These are phyloP conservation scores for Sialis fuliginosa DNA, from an alignment of 2,888 invertebrate genomes.

Conservation along the genomic window DNA sequence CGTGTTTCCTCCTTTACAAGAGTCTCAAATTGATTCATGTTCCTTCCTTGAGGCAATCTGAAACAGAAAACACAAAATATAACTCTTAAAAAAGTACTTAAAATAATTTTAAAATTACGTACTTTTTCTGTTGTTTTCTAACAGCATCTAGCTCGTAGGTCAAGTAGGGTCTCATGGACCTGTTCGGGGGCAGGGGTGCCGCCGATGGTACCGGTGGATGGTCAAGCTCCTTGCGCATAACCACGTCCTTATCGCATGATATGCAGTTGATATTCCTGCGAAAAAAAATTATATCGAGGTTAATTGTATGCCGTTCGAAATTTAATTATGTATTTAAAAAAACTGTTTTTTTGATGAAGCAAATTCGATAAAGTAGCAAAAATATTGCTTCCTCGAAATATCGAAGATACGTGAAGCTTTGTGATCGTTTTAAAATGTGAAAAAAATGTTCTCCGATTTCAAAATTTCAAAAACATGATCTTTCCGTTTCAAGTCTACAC, in stretches of 20 bases:
- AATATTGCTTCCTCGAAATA: too few relatives aligned
- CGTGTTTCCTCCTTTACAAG: conserved; percentile 18
- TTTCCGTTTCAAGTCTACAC: too few relatives aligned
- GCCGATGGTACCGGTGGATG: conserved; percentile 27
- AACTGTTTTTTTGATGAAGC: too few relatives aligned
- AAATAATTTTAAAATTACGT: conserved; percentile 9
- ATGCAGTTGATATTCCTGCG: conserved; percentile 53
- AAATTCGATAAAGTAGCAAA: too few relatives aligned
- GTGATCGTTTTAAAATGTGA: too few relatives aligned
- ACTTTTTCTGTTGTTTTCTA: conserved; percentile 31
- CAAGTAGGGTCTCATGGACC: conserved; percentile 49
- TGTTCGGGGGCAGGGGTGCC: conserved; percentile 33
- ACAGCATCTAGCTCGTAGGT: conserved; percentile 48
- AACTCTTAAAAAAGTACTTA: not conserved
- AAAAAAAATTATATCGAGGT: not conserved
- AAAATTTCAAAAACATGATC: too few relatives aligned
- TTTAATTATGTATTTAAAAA: not conserved
- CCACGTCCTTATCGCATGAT: conserved; percentile 56
- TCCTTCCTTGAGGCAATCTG: conserved; percentile 23
- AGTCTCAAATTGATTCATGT: conserved; percentile 26
- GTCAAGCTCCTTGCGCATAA: conserved; percentile 43
- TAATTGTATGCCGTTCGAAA: not conserved
- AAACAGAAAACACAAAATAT: not conserved
- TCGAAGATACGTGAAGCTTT: too few relatives aligned
- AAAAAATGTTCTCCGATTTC: too few relatives aligned